A percentile compares a stretch with the other conserved stretches of the same genome.
phyloP scores from a whole-genome alignment of 2,113 vertebrate genomes.

The Rhynchomys soricoides region DNA sequence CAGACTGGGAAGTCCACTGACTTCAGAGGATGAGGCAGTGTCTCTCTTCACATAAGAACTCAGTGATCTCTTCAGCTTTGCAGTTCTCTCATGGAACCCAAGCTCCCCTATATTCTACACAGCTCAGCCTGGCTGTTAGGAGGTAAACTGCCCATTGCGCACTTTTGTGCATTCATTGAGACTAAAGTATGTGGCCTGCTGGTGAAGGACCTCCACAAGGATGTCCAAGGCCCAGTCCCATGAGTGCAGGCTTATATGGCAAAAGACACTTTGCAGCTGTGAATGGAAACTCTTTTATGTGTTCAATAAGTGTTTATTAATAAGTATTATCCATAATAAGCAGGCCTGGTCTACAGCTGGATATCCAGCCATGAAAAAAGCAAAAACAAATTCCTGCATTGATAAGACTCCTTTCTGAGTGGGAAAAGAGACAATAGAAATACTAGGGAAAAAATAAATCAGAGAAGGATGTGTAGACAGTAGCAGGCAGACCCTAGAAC shows the following conservation, averaged over 20 bases:
- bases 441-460: not conserved
- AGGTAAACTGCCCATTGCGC: not conserved
- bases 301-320: not conserved
- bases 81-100: not conserved
- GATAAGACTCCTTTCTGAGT: not conserved
- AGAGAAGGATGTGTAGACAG: not conserved
- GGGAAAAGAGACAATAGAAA: not conserved
- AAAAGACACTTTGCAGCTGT: not conserved
- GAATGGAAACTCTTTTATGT: not conserved
- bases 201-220: too few relatives aligned
- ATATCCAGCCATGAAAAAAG: not conserved
- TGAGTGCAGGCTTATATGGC: accelerated
- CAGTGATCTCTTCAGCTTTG: not conserved
- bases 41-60: accelerated
- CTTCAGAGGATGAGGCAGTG: accelerated
- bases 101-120: accelerated
- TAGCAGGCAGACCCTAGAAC: too few relatives aligned
- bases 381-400: not conserved
- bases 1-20: accelerated
- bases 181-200: not conserved
- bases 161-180: accelerated
- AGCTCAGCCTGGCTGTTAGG: not conserved
- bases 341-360: not conserved
- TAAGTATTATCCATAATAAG: not conserved
- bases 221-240: accelerated